Percentiles rank a stretch among this genome's conserved stretches.
Evolutionary conservation across 2,797 vertebrate genomes (phyloP).

Genomic region (Microcaecilia unicolor): DNA sequence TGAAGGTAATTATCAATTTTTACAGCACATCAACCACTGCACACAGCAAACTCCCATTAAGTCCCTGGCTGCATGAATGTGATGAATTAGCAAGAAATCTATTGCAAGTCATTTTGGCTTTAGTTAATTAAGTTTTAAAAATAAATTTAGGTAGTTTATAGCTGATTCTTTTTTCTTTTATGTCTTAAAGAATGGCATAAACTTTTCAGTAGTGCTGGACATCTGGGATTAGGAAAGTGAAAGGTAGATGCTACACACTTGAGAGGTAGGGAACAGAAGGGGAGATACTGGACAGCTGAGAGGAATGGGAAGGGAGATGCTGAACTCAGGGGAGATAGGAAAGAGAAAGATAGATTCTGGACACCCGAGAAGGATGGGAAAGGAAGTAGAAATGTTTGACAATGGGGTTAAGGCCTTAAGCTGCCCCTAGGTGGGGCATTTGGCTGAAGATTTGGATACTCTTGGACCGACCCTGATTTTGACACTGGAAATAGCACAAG

Average conservation of each 20-base stretch:
- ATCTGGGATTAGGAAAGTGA: background rate
- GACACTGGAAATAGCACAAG: no score
- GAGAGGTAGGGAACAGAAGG: background rate
- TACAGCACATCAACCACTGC: background rate
- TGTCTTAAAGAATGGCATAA: no score
- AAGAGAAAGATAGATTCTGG: no score
- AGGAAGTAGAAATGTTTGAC: no score
- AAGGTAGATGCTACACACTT: accelerated
- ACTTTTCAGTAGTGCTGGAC: background rate
- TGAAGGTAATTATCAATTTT: constrained; percentile 29
- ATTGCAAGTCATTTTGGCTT: background rate
- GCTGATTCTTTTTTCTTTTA: background rate
- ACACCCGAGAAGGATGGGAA: no score
- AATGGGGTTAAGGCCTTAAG: no score
- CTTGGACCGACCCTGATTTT: no score
- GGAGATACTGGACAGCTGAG: no score
- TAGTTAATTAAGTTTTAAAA: background rate
- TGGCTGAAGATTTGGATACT: no score
- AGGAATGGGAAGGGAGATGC: no score
- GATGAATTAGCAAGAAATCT: background rate
- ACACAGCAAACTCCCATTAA: background rate
- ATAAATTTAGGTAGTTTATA: background rate
- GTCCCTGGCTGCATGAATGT: background rate
- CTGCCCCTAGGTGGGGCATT: no score
- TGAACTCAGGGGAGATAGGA: no score